Base-by-base conservation (phyloP, 2,113 vertebrate genomes). In the Corythornis vintsioides region DNA sequence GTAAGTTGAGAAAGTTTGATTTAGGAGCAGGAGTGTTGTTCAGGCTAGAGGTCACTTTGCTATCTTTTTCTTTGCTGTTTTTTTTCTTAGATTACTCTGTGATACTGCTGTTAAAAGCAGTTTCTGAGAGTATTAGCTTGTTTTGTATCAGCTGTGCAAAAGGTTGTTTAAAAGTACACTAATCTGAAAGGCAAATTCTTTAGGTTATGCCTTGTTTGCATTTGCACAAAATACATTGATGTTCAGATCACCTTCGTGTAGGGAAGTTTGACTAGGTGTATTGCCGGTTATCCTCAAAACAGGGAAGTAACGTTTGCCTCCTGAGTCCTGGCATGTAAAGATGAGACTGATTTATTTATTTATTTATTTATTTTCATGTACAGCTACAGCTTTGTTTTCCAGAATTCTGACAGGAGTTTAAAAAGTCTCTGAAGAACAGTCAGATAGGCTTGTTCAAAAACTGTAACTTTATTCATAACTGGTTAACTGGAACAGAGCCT, bases 381-480 rank as follows among this genome's bases (percentile, higher is more conserved):
- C 33, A 79, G 40, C 61, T 82, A 29, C 3, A 5, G 16, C 61
- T 93, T 76, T 80, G 31, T 91, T 90, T 92, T 92, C n/a, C 83
- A 93, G 76, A 64, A 50, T 79, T 94, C 70, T 93, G 79, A 52
- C 45, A 83, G 21, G 26, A 61, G 47, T 74, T 64, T 25, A 33
- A 76, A 80, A 77, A 73, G 42, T 86, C 83, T 86, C n/a, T 76
- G 66, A 83, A 87, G 84, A 92, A 50, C 73, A 88, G 72, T 71
- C 10, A 83, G 81, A 76, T 78, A 83, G 88, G 75, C 20, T 72
- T 84, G 61, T 78, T 92, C 66, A 80, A 64, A 90, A 78, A 55
- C 73, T 86, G 78, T 95, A 70, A 76, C 75, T 95, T 91, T 95
- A 81, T 93, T 90, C 72, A 56, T 92, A 78, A 79, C 40, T 89